phyloP scores from a whole-genome alignment of 2,888 invertebrate genomes.

The Sarcophaga variegata region DNA sequence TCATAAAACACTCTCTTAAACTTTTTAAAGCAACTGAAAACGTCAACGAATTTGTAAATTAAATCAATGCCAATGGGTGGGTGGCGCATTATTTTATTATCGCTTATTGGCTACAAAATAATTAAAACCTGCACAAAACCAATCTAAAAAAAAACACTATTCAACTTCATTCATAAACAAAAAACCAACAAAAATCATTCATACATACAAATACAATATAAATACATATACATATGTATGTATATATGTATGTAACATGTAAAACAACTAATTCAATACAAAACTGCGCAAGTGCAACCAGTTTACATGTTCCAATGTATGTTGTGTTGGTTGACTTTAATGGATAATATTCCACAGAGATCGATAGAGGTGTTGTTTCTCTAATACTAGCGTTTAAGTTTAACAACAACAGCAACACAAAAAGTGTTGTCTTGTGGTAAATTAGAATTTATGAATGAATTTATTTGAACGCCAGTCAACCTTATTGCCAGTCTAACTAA shows the following conservation, averaged over 20 bases:
- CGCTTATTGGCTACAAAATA: constrained; percentile 25
- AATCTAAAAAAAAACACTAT: constrained; percentile 7
- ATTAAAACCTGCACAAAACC: constrained; percentile 25
- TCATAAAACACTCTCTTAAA: too few species aligned
- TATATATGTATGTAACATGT: neutral
- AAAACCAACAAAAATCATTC: neutral
- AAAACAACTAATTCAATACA: constrained; percentile 16
- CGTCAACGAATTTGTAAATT: constrained; percentile 1
- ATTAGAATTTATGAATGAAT: constrained; percentile 68
- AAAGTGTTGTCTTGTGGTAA: constrained; percentile 10
- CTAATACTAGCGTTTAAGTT: constrained; percentile 5
- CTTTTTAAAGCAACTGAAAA: neutral
- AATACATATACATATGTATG: neutral
- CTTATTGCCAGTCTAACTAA: constrained; percentile 18
- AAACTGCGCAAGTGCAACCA: constrained; percentile 37
- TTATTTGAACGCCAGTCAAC: constrained; percentile 35
- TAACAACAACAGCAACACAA: neutral
- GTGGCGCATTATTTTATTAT: neutral
- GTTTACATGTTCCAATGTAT: constrained; percentile 20
- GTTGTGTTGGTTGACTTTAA: constrained; percentile 1
- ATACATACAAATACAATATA: constrained; percentile 34
- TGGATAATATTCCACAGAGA: neutral
- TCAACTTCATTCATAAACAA: constrained; percentile 43
- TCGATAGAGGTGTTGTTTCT: neutral
- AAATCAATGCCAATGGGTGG: constrained; percentile 16